A percentile compares a stretch with the other conserved stretches of the same genome.
phyloP scores from a whole-genome alignment of 2,797 vertebrate species.

The Holocentrus rufus region DNA sequence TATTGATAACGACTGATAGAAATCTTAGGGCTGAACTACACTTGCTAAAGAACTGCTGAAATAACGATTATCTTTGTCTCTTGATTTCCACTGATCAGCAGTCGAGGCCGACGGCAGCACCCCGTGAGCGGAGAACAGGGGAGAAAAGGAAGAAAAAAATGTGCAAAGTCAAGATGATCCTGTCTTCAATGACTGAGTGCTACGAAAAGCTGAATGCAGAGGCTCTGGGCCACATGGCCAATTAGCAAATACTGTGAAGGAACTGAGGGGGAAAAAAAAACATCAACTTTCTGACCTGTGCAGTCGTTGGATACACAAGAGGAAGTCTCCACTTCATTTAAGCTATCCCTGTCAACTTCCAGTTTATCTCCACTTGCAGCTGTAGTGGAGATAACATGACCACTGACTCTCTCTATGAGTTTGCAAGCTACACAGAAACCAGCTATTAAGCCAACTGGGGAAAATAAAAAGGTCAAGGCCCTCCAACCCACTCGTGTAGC shows the following conservation, averaged over 20 bases:
- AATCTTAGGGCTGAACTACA: no score
- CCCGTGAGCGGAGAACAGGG: neutral
- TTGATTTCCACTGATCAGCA: slow-evolving; percentile 36
- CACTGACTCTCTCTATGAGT: slow-evolving; percentile 36
- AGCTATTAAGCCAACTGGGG: slow-evolving; percentile 20
- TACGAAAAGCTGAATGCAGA: slow-evolving; percentile 55
- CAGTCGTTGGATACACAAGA: slow-evolving; percentile 40
- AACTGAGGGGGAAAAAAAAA: neutral
- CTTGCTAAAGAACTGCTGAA: no score
- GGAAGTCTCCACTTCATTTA: slow-evolving; percentile 50
- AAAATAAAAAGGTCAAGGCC: neutral
- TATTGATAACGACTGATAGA: no score
- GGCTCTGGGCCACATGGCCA: neutral
- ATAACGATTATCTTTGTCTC: no score
- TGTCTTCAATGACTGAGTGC: slow-evolving; percentile 60
- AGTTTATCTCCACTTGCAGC: slow-evolving; percentile 38
- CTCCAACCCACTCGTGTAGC: neutral
- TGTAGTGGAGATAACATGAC: slow-evolving; percentile 34
- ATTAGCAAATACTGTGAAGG: slow-evolving; percentile 26
- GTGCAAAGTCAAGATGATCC: slow-evolving; percentile 58
- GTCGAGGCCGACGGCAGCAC: no score
- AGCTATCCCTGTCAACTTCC: slow-evolving; percentile 48
- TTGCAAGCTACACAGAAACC: slow-evolving; percentile 40
- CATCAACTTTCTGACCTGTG: neutral
- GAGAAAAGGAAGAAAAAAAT: slow-evolving; percentile 10